Evolutionary conservation across 2,113 vertebrate genomes (phyloP).

Genomic region (Prinia subflava): DNA sequence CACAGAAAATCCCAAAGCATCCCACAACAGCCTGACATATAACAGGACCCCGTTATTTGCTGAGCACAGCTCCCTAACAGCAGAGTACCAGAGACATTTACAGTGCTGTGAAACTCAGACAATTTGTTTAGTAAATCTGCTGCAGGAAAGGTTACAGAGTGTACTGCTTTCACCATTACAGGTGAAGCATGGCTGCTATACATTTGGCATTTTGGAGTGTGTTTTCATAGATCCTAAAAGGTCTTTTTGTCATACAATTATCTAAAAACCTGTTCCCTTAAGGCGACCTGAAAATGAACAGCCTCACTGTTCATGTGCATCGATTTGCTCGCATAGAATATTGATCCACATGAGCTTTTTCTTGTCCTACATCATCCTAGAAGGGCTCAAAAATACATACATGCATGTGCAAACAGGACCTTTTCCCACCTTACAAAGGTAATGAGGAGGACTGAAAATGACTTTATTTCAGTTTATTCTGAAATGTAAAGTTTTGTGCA

Average conservation of each 20-base stretch:
- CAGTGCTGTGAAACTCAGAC: background rate
- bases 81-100: background rate
- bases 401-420: background rate
- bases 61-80: background rate
- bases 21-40: background rate
- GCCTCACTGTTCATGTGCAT: background rate
- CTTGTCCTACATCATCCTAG: background rate
- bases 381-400: background rate
- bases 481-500: background rate
- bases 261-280: background rate
- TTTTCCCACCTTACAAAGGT: background rate
- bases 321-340: background rate
- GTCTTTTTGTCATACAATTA: slow-evolving; percentile 25
- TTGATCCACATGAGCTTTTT: background rate
- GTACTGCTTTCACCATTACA: background rate
- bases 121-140: background rate
- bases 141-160: background rate
- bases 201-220: slow-evolving; percentile 22
- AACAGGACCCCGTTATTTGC: background rate
- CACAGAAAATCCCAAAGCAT: background rate
- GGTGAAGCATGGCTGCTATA: background rate
- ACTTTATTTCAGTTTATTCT: background rate
- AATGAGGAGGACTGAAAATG: background rate
- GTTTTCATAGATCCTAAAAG: slow-evolving; percentile 18
- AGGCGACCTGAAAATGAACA: background rate